Conservation (phyloP, 2,113 vertebrate species). For the Hipposideros armiger region DNA sequence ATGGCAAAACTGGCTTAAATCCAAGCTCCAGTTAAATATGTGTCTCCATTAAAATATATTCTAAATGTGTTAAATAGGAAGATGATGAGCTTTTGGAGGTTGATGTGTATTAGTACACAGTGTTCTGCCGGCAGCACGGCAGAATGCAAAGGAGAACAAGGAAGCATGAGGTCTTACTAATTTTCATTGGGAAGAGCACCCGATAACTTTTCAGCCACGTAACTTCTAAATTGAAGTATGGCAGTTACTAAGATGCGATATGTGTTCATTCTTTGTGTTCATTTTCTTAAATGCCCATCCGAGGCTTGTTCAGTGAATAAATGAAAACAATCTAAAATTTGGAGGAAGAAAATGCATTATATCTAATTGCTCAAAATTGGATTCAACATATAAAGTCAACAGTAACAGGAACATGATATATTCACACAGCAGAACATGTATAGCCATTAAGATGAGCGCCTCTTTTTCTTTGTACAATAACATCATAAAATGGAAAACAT, state of each 20-base stretch:
- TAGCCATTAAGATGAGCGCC: not conserved
- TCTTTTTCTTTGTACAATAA: not conserved
- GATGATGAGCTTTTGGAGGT: not conserved
- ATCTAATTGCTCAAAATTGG: not conserved
- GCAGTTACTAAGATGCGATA: not conserved
- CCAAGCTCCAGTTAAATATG: not conserved
- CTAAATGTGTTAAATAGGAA: not conserved
- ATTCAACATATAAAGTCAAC: not conserved
- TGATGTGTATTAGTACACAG: not conserved
- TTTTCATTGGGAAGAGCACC: not conserved
- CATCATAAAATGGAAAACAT: not conserved
- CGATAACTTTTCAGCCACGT: not conserved
- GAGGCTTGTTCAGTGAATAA: not conserved
- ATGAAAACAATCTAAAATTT: not conserved
- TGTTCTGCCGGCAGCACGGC: not conserved
- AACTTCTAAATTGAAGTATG: not conserved
- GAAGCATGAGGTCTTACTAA: not conserved
- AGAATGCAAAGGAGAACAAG: not conserved
- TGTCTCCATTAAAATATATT: slow-evolving; percentile 36
- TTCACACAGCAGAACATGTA: not conserved
- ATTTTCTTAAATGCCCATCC: not conserved
- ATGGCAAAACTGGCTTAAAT: not conserved
- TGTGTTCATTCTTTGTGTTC: not conserved
- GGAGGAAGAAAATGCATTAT: not conserved
- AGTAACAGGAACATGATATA: not conserved